phyloP scores from a whole-genome alignment of 2,113 vertebrate genomes.

The Pseudorhombus dupliciocellatus region DNA sequence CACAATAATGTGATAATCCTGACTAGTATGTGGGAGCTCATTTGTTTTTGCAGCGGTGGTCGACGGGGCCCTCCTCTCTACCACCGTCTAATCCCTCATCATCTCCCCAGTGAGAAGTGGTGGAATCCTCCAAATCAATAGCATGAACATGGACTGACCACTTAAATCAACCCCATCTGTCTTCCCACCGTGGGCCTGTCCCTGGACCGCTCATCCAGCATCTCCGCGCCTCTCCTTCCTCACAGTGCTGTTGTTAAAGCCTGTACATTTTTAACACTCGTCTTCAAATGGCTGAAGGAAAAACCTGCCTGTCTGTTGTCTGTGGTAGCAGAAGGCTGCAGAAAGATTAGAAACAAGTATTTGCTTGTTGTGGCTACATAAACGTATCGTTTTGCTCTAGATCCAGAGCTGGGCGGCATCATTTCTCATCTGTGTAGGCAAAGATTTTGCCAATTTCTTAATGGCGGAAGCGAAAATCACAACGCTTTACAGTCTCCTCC shows the following conservation, averaged over 20 bases:
- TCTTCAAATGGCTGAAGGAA: neutral
- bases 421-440: slow-evolving; percentile 27
- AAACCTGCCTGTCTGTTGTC: neutral
- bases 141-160: slow-evolving; percentile 79
- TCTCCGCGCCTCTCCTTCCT: slow-evolving; percentile 33
- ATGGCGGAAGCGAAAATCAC: slow-evolving; percentile 66
- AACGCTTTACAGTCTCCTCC: slow-evolving; percentile 67
- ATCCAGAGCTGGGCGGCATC: slow-evolving; percentile 7
- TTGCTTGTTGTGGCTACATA: slow-evolving; percentile 13
- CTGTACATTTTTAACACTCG: slow-evolving; percentile 28
- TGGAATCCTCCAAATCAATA: slow-evolving; percentile 78
- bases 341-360: neutral
- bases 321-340: neutral
- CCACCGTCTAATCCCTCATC: slow-evolving; percentile 72
- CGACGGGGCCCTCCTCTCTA: slow-evolving; percentile 63
- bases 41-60: slow-evolving; percentile 78
- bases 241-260: slow-evolving; percentile 15
- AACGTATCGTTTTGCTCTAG: slow-evolving; percentile 9
- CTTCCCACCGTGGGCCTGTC: slow-evolving; percentile 51
- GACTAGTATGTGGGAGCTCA: slow-evolving; percentile 73
- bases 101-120: slow-evolving; percentile 67
- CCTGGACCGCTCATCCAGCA: slow-evolving; percentile 43
- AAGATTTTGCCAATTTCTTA: slow-evolving; percentile 58
- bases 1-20: slow-evolving; percentile 80
- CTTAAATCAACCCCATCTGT: slow-evolving; percentile 77